A percentile compares a stretch with the other conserved stretches of the same genome.
phyloP scores from a whole-genome alignment of 1,140 invertebrate species.

The Ladona fulva region DNA sequence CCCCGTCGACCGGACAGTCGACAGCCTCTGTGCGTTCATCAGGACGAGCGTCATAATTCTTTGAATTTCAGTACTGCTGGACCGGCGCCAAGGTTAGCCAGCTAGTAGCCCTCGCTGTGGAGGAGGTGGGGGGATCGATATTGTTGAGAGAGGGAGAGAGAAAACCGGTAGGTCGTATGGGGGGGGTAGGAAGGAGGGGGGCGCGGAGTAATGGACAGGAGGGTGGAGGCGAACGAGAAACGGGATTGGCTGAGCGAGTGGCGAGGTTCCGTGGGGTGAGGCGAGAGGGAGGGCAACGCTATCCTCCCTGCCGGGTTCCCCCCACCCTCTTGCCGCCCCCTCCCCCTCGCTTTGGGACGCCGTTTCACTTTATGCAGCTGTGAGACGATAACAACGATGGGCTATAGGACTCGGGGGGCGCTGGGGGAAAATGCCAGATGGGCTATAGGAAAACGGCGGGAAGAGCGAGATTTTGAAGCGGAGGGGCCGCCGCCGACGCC shows the following conservation, averaged over 20 bases:
- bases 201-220: constrained; percentile 10
- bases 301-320: neutral
- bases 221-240: neutral
- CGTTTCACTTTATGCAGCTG: constrained; percentile 44
- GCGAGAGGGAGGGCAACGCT: neutral
- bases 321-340: constrained; percentile 17
- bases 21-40: neutral
- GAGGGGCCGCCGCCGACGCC: neutral
- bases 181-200: constrained; percentile 16
- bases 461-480: constrained; percentile 16
- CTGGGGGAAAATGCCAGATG: constrained; percentile 45
- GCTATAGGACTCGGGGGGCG: constrained; percentile 44
- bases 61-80: constrained; percentile 5
- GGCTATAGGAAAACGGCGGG: constrained; percentile 32
- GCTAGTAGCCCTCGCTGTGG: constrained; percentile 1
- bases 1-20: constrained; percentile 1
- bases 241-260: neutral
- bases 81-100: constrained; percentile 5
- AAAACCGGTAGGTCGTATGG: constrained; percentile 29
- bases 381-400: constrained; percentile 47
- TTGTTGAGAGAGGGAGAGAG: constrained; percentile 23
- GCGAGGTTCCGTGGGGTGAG: constrained; percentile 4
- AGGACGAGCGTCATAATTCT: constrained; percentile 4
- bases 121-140: neutral
- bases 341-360: constrained; percentile 35